Evolutionary conservation across 2,797 vertebrate genomes (phyloP), one percentile per base, ranked within the genome.

Genomic region (Synaphobranchus kaupii): DNA sequence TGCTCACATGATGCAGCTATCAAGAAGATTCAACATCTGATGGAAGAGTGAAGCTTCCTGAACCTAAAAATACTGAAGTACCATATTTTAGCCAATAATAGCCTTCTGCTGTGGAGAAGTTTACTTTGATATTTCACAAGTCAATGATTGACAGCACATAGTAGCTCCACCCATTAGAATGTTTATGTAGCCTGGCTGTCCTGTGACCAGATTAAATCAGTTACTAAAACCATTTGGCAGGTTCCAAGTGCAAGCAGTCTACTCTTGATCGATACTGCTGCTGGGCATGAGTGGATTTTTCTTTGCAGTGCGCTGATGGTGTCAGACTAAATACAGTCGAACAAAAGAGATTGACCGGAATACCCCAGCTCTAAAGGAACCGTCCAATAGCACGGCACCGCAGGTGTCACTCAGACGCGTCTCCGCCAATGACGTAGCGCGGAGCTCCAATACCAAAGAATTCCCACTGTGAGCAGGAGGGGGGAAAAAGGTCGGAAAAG

Each of bases 371-470:
- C 34, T 47, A 34, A 47, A 63, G 84, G 15, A 15, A 66, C 31
- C 9, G 22, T 34, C 39, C 78, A 63, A 25, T 66, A n/a, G 60
- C 58, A 22, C 28, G 13, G 22, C 34, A 12, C 44, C 39, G 34
- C 83, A 84, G 83, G 39, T 56, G 31, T 44, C 28, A 20, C 28
- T 63, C 28, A 9, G 9, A 28, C 6, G 8, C 15, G 3, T 3
- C 83, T 84, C 58, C 8, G 83, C 83, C 17, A 84, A 84, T 84
- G 58, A 39, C 15, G 34, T 63, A 25, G 4, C 83, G 44, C 4
- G 22, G 20, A 47, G 39, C 17, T 84, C 58, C 58, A 15, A 17
- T 34, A 25, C 17, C 58, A 68, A 85, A 63, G 5, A 66, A 47
- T 25, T 13, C 84, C 60, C 13, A 25, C 31, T 85, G 39, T 60